phyloP scores from a whole-genome alignment of 2,888 invertebrate species.

The Phymatocera aterrima region DNA sequence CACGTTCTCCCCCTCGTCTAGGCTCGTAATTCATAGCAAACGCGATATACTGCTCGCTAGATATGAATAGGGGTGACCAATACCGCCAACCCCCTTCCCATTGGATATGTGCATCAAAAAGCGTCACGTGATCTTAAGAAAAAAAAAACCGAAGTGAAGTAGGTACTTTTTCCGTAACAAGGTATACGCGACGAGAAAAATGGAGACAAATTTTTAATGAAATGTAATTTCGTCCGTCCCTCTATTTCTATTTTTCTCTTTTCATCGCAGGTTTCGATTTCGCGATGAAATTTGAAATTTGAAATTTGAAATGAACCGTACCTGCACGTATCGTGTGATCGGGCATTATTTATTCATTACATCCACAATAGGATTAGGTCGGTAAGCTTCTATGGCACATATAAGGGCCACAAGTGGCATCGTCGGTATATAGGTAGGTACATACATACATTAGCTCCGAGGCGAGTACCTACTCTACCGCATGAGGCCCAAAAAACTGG shows the following conservation, averaged over 20 bases:
- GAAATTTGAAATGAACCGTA: background rate
- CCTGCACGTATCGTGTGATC: background rate
- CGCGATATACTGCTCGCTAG: background rate
- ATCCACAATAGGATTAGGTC: conserved; percentile 33
- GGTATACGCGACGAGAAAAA: no score
- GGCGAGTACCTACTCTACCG: background rate
- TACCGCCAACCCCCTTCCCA: background rate
- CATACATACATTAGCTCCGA: no score
- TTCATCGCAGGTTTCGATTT: background rate
- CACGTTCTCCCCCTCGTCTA: no score
- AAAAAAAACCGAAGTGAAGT: no score
- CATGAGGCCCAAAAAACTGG: conserved; percentile 13
- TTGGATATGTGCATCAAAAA: background rate
- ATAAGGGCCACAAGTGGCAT: conserved; percentile 41
- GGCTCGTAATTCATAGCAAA: background rate
- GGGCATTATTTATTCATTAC: conserved; percentile 39
- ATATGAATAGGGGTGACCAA: background rate
- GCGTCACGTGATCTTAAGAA: background rate
- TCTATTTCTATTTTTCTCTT: no score
- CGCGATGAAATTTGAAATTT: background rate
- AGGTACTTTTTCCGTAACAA: no score
- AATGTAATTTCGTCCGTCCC: no score
- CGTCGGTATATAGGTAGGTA: background rate
- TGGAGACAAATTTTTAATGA: no score
- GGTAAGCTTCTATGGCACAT: conserved; percentile 31